Evolutionary conservation across 2,888 invertebrate genomes (phyloP).

Genomic region (Anoplius nigerrimus): DNA sequence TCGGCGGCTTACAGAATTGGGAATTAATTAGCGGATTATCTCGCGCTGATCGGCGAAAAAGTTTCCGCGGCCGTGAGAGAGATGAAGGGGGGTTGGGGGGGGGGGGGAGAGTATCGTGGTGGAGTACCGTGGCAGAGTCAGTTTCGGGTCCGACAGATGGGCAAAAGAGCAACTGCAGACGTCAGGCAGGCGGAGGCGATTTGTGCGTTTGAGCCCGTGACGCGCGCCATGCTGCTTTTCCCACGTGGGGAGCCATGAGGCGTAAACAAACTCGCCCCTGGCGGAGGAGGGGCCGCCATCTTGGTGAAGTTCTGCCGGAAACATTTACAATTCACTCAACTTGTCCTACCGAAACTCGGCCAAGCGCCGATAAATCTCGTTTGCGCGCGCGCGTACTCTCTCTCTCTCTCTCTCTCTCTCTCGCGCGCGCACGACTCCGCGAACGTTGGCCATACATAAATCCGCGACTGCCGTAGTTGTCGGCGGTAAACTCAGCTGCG

Average conservation of each 20-base stretch:
- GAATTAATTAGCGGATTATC: no score
- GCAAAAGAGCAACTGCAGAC: constrained; percentile 24
- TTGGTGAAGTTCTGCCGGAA: constrained; percentile 63
- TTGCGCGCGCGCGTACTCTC: no score
- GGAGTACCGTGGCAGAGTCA: no score
- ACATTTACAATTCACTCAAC: constrained; percentile 66
- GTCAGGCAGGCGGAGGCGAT: constrained; percentile 41
- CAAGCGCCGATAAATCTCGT: constrained; percentile 56
- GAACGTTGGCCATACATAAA: constrained; percentile 42
- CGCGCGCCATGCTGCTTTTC: constrained; percentile 66
- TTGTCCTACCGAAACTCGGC: constrained; percentile 60
- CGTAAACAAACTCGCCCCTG: constrained; percentile 69
- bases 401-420: no score
- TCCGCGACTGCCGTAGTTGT: constrained; percentile 41
- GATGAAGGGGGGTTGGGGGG: not conserved
- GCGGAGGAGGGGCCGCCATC: constrained; percentile 57
- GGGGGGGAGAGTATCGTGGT: not conserved
- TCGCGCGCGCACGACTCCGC: constrained; percentile 44
- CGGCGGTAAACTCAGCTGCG: constrained; percentile 48
- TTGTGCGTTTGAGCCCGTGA: constrained; percentile 53
- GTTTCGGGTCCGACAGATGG: constrained; percentile 11
- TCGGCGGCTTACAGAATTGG: no score
- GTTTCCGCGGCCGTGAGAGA: not conserved
- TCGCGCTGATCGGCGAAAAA: no score
- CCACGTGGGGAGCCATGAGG: constrained; percentile 72